phyloP scores from a whole-genome alignment of 2,113 vertebrate species.

The Pantherophis guttatus region DNA sequence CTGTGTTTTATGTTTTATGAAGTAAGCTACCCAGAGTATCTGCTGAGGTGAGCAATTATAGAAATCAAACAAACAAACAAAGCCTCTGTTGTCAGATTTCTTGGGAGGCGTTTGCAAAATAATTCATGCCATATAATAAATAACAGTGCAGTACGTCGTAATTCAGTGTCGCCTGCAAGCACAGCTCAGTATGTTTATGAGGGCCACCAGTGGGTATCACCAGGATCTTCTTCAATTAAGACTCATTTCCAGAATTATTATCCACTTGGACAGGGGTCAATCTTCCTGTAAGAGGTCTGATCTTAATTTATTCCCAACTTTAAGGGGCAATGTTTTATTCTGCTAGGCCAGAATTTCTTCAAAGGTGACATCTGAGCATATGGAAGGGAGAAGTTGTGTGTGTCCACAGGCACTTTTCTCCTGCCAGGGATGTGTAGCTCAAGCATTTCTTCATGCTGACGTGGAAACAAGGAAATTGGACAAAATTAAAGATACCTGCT shows the following conservation, averaged over 20 bases:
- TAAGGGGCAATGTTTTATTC: background rate
- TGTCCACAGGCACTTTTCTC: no score
- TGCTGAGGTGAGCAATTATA: background rate
- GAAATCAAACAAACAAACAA: background rate
- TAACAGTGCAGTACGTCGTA: fast-evolving
- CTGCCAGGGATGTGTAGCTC: background rate
- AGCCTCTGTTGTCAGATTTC: background rate
- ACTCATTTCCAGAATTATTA: background rate
- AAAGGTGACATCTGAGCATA: background rate
- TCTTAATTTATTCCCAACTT: no score
- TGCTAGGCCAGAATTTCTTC: background rate
- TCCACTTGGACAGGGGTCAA: background rate
- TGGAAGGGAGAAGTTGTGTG: background rate
- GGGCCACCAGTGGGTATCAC: no score
- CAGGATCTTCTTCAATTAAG: background rate
- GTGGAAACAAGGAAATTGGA: background rate
- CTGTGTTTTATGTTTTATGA: background rate
- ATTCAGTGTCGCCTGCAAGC: background rate
- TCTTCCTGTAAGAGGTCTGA: background rate
- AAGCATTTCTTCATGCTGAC: background rate
- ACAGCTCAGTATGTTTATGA: background rate
- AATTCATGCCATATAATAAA: background rate
- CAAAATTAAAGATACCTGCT: slow-evolving; percentile 79
- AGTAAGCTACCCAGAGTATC: background rate
- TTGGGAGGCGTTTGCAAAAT: background rate